Percentiles rank a stretch among this genome's conserved stretches.
phyloP scores from a whole-genome alignment of 2,113 vertebrate genomes.

The Amblyopsis rosae region DNA sequence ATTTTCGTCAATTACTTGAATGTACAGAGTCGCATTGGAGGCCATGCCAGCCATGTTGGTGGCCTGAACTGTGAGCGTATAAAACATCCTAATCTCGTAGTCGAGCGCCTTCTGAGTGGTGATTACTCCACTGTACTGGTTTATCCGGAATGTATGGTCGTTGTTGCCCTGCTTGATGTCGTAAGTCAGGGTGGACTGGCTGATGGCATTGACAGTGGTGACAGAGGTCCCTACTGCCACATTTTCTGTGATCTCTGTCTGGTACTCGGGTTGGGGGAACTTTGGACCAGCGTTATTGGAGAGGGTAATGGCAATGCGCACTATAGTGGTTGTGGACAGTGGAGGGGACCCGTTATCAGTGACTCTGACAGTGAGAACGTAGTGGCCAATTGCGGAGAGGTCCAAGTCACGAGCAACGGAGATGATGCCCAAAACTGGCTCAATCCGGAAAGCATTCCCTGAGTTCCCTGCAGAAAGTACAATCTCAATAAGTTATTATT shows the following conservation, averaged over 20 bases:
- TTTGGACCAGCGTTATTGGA: conserved; percentile 92
- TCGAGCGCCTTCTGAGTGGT: conserved; percentile 86
- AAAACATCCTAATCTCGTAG: conserved; percentile 83
- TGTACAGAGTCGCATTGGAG: conserved; percentile 84
- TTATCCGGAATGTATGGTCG: conserved; percentile 84
- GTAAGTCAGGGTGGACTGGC: conserved; percentile 90
- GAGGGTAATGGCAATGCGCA: conserved; percentile 88
- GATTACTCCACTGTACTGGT: conserved; percentile 94
- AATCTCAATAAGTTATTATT: conserved; percentile 14
- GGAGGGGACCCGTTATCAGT: conserved; percentile 87
- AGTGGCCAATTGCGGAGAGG: conserved; percentile 86
- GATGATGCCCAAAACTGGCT: conserved; percentile 91
- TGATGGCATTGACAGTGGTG: conserved; percentile 86
- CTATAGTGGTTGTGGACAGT: conserved; percentile 86
- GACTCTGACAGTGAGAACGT: conserved; percentile 90
- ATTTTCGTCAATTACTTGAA: conserved; percentile 92
- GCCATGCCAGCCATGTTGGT: conserved; percentile 97
- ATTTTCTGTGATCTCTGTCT: conserved; percentile 89
- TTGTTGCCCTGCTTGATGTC: conserved; percentile 88
- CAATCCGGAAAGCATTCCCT: conserved; percentile 89
- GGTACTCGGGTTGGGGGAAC: conserved; percentile 90
- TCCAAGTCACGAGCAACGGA: conserved; percentile 88
- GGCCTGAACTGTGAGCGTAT: conserved; percentile 85
- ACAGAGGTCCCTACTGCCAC: conserved; percentile 87
- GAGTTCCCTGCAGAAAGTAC: conserved; percentile 83